Percentiles rank a stretch among this genome's conserved stretches.
Conservation (phyloP, 2,113 vertebrate genomes). For the Ciconia stormi region DNA sequence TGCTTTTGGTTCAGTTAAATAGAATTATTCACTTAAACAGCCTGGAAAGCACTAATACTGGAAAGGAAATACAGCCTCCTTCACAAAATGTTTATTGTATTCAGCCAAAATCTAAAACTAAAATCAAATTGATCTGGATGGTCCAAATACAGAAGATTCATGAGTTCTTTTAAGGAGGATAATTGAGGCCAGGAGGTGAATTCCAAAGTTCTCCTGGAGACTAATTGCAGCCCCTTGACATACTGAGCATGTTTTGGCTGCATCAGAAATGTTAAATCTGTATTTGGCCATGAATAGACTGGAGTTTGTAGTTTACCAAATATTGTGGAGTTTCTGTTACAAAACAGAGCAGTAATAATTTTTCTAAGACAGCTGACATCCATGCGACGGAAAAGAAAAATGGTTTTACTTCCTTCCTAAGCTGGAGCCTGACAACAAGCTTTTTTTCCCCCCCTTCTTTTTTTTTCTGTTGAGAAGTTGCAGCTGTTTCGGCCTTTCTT, state of each 20-base stretch:
- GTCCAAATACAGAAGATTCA: slow-evolving; percentile 45
- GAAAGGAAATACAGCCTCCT: neutral
- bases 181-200: slow-evolving; percentile 8
- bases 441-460: neutral
- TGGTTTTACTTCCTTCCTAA: slow-evolving; percentile 81
- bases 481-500: slow-evolving; percentile 81
- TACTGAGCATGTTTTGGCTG: slow-evolving; percentile 69
- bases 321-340: slow-evolving; percentile 73
- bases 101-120: slow-evolving; percentile 2
- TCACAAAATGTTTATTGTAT: neutral
- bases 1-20: neutral
- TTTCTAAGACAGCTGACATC: slow-evolving; percentile 75
- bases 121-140: slow-evolving; percentile 35
- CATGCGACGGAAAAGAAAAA: slow-evolving; percentile 79
- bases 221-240: slow-evolving; percentile 34
- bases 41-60: neutral
- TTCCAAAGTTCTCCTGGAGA: slow-evolving; percentile 16
- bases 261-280: slow-evolving; percentile 57
- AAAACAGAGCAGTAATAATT: slow-evolving; percentile 73
- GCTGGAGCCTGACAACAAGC: slow-evolving; percentile 69
- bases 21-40: neutral
- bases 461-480: slow-evolving; percentile 68
- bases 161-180: slow-evolving; percentile 55
- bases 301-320: slow-evolving; percentile 64
- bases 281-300: slow-evolving; percentile 49